A percentile compares a stretch with the other conserved stretches of the same genome.
Evolutionary conservation across 2,888 invertebrate genomes (phyloP).

Genomic region (Aleiodes alternator): DNA sequence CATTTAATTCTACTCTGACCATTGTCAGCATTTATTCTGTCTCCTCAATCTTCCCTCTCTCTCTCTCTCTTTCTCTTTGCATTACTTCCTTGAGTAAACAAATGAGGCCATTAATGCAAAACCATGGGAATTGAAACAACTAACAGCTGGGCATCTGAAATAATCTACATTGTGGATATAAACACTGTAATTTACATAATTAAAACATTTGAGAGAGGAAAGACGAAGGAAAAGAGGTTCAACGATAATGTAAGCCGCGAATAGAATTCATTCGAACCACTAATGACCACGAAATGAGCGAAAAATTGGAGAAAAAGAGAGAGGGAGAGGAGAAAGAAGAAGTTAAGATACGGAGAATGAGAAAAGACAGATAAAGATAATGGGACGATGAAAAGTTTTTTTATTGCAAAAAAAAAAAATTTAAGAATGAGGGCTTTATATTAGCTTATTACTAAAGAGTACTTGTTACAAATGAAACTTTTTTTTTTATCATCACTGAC

Average conservation of each 20-base stretch:
- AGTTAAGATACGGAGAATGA: constrained; percentile 32
- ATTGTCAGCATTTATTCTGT: constrained; percentile 7
- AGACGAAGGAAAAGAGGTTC: constrained; percentile 46
- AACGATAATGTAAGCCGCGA: constrained; percentile 57
- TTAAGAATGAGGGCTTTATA: constrained; percentile 14
- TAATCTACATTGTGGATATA: constrained; percentile 40
- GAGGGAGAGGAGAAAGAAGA: constrained; percentile 36
- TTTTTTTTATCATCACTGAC: constrained; percentile 33
- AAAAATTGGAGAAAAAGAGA: not conserved
- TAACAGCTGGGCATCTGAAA: constrained; percentile 22
- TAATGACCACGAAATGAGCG: constrained; percentile 51
- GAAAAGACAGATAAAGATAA: constrained; percentile 29
- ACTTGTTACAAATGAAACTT: constrained; percentile 43
- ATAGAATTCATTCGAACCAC: constrained; percentile 59
- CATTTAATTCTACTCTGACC: not conserved
- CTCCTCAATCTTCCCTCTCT: constrained; percentile 6
- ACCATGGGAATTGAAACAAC: constrained; percentile 4
- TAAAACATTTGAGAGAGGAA: constrained; percentile 55
- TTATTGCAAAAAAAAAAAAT: constrained; percentile 15
- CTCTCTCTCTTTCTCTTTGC: not conserved
- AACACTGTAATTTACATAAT: constrained; percentile 63
- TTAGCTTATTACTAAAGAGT: constrained; percentile 38
- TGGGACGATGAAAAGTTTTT: constrained; percentile 39
- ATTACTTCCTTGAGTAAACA: constrained; percentile 3
- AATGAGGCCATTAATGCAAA: constrained; percentile 27